phyloP scores from a whole-genome alignment of 2,888 invertebrate genomes.

The Cancer borealis region DNA sequence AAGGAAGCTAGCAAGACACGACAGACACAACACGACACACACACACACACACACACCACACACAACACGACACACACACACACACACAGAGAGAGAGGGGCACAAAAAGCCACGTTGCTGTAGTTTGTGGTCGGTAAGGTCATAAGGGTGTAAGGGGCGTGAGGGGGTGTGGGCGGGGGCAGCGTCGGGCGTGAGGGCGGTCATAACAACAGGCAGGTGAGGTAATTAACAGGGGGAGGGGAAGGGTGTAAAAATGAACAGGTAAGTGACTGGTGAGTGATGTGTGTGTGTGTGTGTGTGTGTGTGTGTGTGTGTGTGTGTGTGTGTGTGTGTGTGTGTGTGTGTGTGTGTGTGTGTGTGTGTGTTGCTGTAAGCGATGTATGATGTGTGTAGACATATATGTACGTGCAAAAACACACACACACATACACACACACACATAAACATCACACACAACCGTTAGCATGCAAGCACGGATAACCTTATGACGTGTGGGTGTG shows the following conservation, averaged over 20 bases:
- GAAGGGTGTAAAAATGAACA: background rate
- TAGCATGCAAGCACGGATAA: background rate
- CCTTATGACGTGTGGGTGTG: background rate
- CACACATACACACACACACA: slow-evolving; percentile 48
- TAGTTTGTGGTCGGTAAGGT: background rate
- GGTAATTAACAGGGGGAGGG: background rate
- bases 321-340: background rate
- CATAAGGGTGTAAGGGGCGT: background rate
- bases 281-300: slow-evolving; percentile 31
- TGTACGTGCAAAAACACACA: background rate
- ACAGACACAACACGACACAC: too few species aligned
- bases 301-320: slow-evolving; percentile 26
- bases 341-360: background rate
- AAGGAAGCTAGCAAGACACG: too few species aligned
- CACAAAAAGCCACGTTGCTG: background rate
- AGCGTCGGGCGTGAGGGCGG: background rate
- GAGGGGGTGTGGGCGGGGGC: background rate
- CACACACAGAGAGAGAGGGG: background rate
- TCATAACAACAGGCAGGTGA: background rate
- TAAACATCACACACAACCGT: slow-evolving; percentile 45
- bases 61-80: too few species aligned
- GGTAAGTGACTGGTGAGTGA: background rate
- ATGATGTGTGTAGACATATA: background rate
- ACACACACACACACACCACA: too few species aligned
- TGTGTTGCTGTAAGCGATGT: background rate